Base-by-base conservation (phyloP, 2,888 invertebrate species). In the Cylindroiulus punctatus region DNA sequence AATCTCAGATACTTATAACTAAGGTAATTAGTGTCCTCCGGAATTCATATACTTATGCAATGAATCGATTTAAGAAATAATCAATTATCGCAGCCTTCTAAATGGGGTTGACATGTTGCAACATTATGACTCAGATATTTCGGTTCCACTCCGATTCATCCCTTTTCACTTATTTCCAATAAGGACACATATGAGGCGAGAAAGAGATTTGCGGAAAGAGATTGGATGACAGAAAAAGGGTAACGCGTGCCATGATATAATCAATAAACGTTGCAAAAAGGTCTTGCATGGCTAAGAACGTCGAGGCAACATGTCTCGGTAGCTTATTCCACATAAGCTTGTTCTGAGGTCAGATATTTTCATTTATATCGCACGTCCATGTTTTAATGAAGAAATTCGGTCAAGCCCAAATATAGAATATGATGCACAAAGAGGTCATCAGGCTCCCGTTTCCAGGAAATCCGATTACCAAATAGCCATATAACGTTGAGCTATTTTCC, bases 401-500 rank as follows among this genome's bases (percentile, higher is more conserved):
- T 65, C 57, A 65, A 65, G 57, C 57, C 57, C 57, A 65, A 65
- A 65, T 65, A 26, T 65, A 65, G 57, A 65, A 65, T 26, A 65
- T 22, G 52, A 52, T 52, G n/a, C n/a, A 52, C 14, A 52, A 52
- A 52, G 52, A 52, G 52, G 57, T n/a, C 57, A 22, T 22, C 22
- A 65, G n/a, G 8, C 57, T 22, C 22, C 57, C 57, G 57, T 65
- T 65, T 65, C 57, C 4, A 22, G 57, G 57, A 65, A 65, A 65
- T 65, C 57, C 57, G 57, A 65, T 65, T 65, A 65, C 57, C 57
- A 65, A 65, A 65, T 22, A 65, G 57, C 57, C 57, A 65, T 65
- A 65, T 65, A 22, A 65, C 57, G 57, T 65, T 65, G 57, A n/a
- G 10, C 57, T 22, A 19, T 52, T 52, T 52, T 52, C 52, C 52